phyloP scores from a whole-genome alignment of 2,113 vertebrate genomes.

The Lamprotornis superbus region DNA sequence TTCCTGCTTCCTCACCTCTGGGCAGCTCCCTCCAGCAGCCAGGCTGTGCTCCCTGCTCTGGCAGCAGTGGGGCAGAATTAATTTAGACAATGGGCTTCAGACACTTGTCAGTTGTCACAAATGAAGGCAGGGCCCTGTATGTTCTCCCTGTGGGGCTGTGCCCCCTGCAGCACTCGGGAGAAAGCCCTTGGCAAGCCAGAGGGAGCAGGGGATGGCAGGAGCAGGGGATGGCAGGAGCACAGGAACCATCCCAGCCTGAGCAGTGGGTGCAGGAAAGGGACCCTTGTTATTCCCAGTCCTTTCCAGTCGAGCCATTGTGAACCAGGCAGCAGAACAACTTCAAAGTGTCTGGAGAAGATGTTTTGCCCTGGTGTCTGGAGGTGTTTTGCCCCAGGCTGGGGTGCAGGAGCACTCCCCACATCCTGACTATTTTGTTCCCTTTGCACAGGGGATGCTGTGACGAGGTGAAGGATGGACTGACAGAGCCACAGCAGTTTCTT shows the following conservation, averaged over 20 bases:
- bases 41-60: not conserved
- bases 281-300: not conserved
- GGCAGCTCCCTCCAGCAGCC: rapidly evolving
- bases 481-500: not conserved
- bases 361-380: not conserved
- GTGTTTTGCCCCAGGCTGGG: rapidly evolving
- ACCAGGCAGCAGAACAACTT: not conserved
- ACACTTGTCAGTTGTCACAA: not conserved
- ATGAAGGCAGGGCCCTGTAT: not conserved
- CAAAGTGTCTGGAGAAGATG: not conserved
- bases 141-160: not conserved
- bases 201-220: not conserved
- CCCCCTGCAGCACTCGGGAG: not conserved
- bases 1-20: not conserved
- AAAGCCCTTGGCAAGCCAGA: not conserved
- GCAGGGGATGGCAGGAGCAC: rapidly evolving
- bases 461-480: not conserved
- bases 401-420: not conserved
- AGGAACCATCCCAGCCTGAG: not conserved
- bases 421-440: not conserved
- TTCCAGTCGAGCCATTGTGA: not conserved
- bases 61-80: not conserved
- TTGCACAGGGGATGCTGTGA: conserved; percentile 12
- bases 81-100: not conserved
- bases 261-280: not conserved